phyloP scores from a whole-genome alignment of 2,888 invertebrate genomes.

The Prostheceraeus crozeri region DNA sequence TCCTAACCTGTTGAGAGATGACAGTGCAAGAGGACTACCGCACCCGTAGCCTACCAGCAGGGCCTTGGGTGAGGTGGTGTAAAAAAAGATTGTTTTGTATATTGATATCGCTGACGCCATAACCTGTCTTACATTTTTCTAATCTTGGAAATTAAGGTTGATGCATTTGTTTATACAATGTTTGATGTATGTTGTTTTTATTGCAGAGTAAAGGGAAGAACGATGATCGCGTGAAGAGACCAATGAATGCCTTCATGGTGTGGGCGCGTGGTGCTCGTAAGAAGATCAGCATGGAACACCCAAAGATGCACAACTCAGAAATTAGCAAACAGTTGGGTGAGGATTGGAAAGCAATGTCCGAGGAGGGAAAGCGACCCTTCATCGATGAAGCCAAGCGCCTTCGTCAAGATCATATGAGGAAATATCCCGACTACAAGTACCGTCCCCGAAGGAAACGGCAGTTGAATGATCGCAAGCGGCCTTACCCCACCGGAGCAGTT shows the following conservation, averaged over 20 bases:
- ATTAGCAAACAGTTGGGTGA: slow-evolving; percentile 92
- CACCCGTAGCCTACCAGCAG: too few relatives aligned
- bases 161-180: too few relatives aligned
- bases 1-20: too few relatives aligned
- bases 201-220: slow-evolving; percentile 33
- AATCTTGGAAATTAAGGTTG: too few relatives aligned
- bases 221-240: slow-evolving; percentile 79
- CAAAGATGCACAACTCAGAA: slow-evolving; percentile 98
- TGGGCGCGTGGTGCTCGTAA: slow-evolving; percentile 94
- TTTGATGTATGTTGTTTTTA: too few relatives aligned
- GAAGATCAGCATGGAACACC: slow-evolving; percentile 98
- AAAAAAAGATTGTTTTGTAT: too few relatives aligned
- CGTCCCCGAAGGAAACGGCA: slow-evolving; percentile 85
- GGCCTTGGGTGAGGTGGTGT: too few relatives aligned
- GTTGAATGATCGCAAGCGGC: too few relatives aligned
- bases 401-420: slow-evolving; percentile 96
- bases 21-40: too few relatives aligned
- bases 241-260: slow-evolving; percentile 99
- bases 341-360: slow-evolving; percentile 92
- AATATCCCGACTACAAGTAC: slow-evolving; percentile 98
- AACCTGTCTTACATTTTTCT: too few relatives aligned
- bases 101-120: too few relatives aligned
- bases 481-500: too few relatives aligned
- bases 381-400: slow-evolving; percentile 96
- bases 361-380: slow-evolving; percentile 90